Evolutionary conservation across 2,797 vertebrate genomes (phyloP), one percentile per base, ranked within the genome.

Genomic region (Nothura maculosa): DNA sequence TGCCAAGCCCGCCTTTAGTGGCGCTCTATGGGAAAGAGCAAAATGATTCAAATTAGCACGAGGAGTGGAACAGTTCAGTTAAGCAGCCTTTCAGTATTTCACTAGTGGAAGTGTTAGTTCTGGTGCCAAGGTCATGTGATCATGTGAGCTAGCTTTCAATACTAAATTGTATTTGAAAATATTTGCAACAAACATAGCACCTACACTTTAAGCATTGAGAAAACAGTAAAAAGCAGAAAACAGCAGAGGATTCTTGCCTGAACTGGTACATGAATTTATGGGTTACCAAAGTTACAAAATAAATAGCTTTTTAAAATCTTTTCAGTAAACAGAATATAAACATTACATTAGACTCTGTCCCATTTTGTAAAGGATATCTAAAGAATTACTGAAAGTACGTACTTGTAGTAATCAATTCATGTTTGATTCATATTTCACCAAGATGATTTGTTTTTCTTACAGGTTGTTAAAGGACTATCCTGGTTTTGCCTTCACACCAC

Each of bases 401-500:
- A 57, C 27, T 87, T 90, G n/a, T 58, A 54, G 60, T 68, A 86
- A 61, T 40, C 30, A 84, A 40, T 9, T 73, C 78, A 10, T 58
- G 63, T 64, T 20, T 60, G 52, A 70, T 63, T 77, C 3, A 70
- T 81, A 94, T 88, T 69, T 93, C 89, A 95, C 92, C 57, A 90
- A 52, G 47, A 45, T 20, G 24, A 84, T 96, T 98, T 78, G 58
- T 96, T 96, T 96, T 92, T 93, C 48, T 98, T 98, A 80, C 97
- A 99, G 99, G 97, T 97, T 99, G 93, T 98, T 99, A 96, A 99
- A 98, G 94, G 98, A 98, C 96, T 98, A 97, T 20, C 98, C 98
- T 89, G 99, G 99, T 92, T 99, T 99, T 97, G 97, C 98, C 87
- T 99, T 99, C 96, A 98, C 99, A 95, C 98, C 99, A 58, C 98